Evolutionary conservation across 2,888 invertebrate genomes (phyloP).

Genomic region (Tipula vernalis): DNA sequence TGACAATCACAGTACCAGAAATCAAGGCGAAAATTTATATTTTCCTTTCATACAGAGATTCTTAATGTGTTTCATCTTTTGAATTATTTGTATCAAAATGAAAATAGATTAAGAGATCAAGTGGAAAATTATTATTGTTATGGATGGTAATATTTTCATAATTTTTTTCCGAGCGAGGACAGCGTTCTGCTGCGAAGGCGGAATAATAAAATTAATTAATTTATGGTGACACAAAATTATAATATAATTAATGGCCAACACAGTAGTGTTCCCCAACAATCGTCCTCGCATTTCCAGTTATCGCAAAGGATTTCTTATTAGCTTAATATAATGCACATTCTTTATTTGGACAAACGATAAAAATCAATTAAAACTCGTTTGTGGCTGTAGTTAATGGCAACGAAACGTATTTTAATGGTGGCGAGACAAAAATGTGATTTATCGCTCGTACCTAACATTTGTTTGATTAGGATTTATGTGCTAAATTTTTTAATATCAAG

Average conservation of each 20-base stretch:
- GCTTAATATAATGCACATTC: no score
- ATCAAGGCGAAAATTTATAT: background rate
- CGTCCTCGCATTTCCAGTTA: no score
- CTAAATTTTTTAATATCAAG: no score
- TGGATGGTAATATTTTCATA: background rate
- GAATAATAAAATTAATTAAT: background rate
- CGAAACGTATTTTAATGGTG: no score
- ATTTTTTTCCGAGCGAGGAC: background rate
- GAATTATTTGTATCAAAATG: background rate
- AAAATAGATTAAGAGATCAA: background rate
- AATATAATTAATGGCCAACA: background rate
- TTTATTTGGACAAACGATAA: no score
- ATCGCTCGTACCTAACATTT: no score
- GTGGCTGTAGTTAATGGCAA: no score
- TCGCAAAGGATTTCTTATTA: no score
- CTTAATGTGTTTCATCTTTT: background rate
- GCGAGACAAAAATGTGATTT: no score
- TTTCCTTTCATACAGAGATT: background rate
- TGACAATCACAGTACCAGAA: background rate
- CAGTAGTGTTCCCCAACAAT: background rate
- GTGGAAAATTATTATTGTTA: background rate
- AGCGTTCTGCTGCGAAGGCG: background rate
- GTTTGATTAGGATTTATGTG: no score
- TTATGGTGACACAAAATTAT: background rate
- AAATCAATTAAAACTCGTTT: no score